Percentiles rank a stretch among this genome's conserved stretches.
phyloP scores from a whole-genome alignment of 2,888 invertebrate species.

The Spisula solida region DNA sequence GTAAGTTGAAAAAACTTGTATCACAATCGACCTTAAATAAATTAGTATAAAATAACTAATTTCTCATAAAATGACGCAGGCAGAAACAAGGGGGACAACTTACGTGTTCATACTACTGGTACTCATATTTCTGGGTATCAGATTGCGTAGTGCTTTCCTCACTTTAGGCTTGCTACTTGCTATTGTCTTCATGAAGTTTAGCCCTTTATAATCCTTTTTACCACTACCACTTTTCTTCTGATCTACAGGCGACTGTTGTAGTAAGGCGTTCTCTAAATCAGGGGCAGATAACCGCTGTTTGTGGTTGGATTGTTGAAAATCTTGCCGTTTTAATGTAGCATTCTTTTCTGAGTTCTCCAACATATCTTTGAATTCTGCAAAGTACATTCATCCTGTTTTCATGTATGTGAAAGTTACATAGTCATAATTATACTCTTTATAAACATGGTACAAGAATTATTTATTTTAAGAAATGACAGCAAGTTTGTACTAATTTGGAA shows the following conservation, averaged over 20 bases:
- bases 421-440: too few species aligned
- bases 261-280: conserved; percentile 89
- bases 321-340: conserved; percentile 91
- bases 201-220: conserved; percentile 88
- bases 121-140: conserved; percentile 89
- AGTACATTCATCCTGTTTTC: neutral
- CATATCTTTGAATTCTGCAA: conserved; percentile 91
- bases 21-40: too few species aligned
- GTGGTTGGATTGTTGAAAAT: conserved; percentile 92
- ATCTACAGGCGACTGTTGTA: conserved; percentile 50
- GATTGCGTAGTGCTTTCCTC: conserved; percentile 96
- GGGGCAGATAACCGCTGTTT: conserved; percentile 93
- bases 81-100: conserved; percentile 33
- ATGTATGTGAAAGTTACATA: neutral
- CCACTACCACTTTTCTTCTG: conserved; percentile 86
- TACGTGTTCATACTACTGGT: conserved; percentile 83
- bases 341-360: conserved; percentile 93
- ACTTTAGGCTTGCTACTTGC: conserved; percentile 93
- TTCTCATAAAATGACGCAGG: too few species aligned
- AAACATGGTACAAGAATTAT: too few species aligned
- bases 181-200: conserved; percentile 91
- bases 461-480: neutral
- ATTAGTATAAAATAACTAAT: too few species aligned
- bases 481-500: too few species aligned
- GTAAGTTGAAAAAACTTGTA: too few species aligned